phyloP scores from a whole-genome alignment of 2,888 invertebrate species.

The Drosophila mercatorum region DNA sequence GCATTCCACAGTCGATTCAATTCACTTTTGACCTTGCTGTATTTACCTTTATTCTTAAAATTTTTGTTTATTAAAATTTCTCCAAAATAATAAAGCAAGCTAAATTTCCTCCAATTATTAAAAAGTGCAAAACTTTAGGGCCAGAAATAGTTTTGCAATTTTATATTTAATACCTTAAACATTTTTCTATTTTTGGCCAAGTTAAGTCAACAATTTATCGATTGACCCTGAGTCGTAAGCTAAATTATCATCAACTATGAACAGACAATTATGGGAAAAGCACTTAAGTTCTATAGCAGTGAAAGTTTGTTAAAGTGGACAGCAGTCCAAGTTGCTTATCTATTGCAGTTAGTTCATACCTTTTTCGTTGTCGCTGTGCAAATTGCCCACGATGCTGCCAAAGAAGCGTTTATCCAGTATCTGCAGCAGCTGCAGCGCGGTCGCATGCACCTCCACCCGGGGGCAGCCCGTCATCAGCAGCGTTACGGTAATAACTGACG shows the following conservation, averaged over 20 bases:
- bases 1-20: not conserved
- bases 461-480: conserved; percentile 98
- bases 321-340: not conserved
- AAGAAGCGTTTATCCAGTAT: conserved; percentile 98
- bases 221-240: not conserved
- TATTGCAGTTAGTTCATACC: conserved; percentile 86
- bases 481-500: conserved; percentile 98
- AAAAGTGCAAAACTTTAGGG: not conserved
- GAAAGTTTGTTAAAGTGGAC: conserved; percentile 21
- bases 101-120: not conserved
- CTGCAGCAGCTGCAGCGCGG: conserved; percentile 96
- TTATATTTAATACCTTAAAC: not conserved
- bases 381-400: conserved; percentile 88
- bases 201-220: conserved; percentile 3
- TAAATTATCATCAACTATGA: not conserved
- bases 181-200: not conserved
- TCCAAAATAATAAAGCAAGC: not conserved
- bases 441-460: conserved; percentile 95
- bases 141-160: not conserved
- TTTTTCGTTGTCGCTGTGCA: conserved; percentile 89
- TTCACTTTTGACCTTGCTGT: not conserved
- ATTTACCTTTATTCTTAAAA: too few relatives aligned
- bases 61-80: not conserved
- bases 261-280: not conserved
- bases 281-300: not conserved